These are phyloP conservation scores for Lepisosteus osseus DNA, from an alignment of 2,113 vertebrate species.

Conservation along the genomic window DNA sequence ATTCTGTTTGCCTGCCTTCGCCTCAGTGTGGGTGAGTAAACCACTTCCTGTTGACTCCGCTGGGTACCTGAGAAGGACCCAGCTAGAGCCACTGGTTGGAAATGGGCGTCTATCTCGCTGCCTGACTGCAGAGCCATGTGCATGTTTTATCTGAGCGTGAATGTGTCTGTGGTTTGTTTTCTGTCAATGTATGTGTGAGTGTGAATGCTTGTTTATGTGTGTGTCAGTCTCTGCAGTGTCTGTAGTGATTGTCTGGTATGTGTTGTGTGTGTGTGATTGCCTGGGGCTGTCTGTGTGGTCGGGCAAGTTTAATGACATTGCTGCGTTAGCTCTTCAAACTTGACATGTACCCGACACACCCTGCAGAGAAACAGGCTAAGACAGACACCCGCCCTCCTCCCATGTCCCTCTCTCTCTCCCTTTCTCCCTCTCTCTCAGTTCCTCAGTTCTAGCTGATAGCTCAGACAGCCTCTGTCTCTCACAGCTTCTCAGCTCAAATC, in stretches of 20 bases:
- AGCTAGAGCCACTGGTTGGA: constrained; percentile 17
- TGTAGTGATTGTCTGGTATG: neutral
- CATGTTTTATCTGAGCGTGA: too few relatives aligned
- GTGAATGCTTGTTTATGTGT: constrained; percentile 17
- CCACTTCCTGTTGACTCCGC: constrained; percentile 38
- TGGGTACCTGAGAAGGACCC: constrained; percentile 22
- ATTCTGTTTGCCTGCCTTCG: neutral
- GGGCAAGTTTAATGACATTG: constrained; percentile 3
- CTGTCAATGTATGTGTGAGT: constrained; percentile 6
- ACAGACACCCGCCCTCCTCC: too few relatives aligned
- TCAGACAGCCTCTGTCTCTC: too few relatives aligned
- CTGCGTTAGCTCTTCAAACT: neutral
- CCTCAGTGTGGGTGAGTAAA: constrained; percentile 23
- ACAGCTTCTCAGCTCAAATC: too few relatives aligned
- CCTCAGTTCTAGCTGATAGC: too few relatives aligned
- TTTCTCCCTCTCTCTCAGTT: too few relatives aligned
- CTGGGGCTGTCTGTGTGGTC: neutral
- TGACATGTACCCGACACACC: neutral
- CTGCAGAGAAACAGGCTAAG: neutral
- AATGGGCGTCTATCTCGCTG: neutral
- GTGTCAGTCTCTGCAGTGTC: neutral
- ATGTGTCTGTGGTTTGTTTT: neutral
- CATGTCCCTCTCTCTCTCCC: too few relatives aligned
- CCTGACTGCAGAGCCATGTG: neutral
- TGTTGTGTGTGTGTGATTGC: neutral